Percentiles rank a stretch among this genome's conserved stretches.
phyloP scores from a whole-genome alignment of 2,113 vertebrate species.

The Sakesphorus luctuosus region DNA sequence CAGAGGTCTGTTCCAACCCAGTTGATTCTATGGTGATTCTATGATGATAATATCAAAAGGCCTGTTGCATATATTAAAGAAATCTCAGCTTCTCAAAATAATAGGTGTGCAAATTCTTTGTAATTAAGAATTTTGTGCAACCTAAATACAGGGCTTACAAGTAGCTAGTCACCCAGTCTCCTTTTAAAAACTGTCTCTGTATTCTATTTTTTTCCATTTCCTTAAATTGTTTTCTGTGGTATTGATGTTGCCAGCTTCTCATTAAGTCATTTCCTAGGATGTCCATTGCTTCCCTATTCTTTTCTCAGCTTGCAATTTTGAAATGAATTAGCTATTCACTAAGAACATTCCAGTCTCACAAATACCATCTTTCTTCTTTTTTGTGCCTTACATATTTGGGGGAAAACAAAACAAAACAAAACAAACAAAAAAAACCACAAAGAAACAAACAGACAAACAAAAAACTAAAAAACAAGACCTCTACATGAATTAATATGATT shows the following conservation, averaged over 20 bases:
- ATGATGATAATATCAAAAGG: neutral
- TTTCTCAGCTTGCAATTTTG: neutral
- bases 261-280: neutral
- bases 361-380: neutral
- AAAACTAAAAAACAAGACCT: neutral
- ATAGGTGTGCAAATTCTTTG: neutral
- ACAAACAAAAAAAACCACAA: neutral
- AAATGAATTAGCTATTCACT: neutral
- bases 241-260: neutral
- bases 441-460: too few species aligned
- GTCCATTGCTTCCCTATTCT: rapidly evolving
- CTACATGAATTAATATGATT: neutral
- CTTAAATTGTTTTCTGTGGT: neutral
- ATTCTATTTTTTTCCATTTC: neutral
- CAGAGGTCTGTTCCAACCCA: too few species aligned
- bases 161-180: neutral
- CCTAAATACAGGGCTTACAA: neutral
- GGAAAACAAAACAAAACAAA: neutral
- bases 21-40: too few species aligned
- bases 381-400: neutral
- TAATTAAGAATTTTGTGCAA: neutral
- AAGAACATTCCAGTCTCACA: neutral
- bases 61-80: neutral
- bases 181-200: neutral
- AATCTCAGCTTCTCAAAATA: neutral